Base-by-base conservation (phyloP, 1,140 invertebrate species). In the Cardiocondyla obscurior region DNA sequence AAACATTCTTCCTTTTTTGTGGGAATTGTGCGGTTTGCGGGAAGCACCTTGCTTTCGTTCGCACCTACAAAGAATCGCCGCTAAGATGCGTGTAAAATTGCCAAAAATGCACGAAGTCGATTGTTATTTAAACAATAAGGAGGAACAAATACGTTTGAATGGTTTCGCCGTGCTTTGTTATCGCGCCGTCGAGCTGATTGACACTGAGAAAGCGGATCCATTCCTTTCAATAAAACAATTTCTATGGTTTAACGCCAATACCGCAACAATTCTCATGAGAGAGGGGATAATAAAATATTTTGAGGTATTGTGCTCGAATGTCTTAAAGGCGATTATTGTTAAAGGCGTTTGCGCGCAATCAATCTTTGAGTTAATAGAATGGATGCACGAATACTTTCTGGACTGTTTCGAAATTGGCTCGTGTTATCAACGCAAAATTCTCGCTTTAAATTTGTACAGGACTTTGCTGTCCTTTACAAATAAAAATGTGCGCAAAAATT, bases 341-440 rank as follows among this genome's bases (percentile, higher is more conserved):
- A 62, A 76, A 39, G 16, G 44, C 14, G 44, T 83, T 22, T 16
- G 8, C 12, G 22, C 77, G 16, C 7, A 58, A 14, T 28, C 85
- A 25, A 55, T 91, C 22, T 70, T 49, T 16, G 64, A 88, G n/a
- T 94, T 95, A 82, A 82, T 94, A n/a, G 82, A 94, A 33, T 95
- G 94, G 94, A 82, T 96, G n/a, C 89, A 94, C 73, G 81, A 86
- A 42, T 92, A 95, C 55, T 86, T 95, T 12, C 84, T 94, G 51
- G 86, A 92, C 44, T 95, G 94, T 84, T 91, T 95, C 5, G 90
- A 93, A 83, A 92, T 94, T 53, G 94, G 94, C 33, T 93, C 94
- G n/a, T 94, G 94, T 86, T 96, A 95, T 88, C 95, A 96, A 88
- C 85, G 95, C 36, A 94, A 93, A 85, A 93, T 94, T 53, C 84